These are phyloP conservation scores for Yponomeuta sedellus DNA, from an alignment of 2,888 invertebrate species.

Conservation along the genomic window DNA sequence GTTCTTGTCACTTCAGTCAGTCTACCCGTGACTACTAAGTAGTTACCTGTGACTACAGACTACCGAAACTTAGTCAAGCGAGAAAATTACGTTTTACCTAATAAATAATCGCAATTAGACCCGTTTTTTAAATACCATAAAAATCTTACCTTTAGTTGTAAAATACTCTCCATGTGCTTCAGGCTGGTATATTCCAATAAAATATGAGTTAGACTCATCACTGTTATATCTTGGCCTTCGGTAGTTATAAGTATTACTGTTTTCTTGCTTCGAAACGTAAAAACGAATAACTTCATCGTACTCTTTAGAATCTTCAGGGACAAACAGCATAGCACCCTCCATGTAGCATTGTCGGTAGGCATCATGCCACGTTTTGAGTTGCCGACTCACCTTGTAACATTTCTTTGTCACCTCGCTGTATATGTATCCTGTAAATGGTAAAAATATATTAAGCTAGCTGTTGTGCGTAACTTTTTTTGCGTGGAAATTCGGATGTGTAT, in stretches of 20 bases:
- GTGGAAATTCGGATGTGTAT: too few species aligned
- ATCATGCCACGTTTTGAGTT: not conserved
- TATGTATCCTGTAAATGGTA: not conserved
- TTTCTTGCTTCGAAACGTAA: not conserved
- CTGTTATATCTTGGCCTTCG: not conserved
- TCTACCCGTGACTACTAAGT: too few species aligned
- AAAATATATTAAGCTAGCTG: too few species aligned
- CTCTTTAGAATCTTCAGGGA: not conserved
- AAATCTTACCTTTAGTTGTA: not conserved
- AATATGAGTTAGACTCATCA: not conserved
- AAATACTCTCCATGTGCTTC: not conserved
- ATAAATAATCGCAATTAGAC: too few species aligned
- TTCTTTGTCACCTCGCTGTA: not conserved
- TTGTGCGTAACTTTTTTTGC: too few species aligned
- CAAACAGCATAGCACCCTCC: not conserved
- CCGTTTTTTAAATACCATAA: too few species aligned
- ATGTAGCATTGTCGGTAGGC: not conserved
- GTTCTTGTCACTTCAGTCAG: too few species aligned
- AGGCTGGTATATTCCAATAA: not conserved
- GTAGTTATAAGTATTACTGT: not conserved
- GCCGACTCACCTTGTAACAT: not conserved
- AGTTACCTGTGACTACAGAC: too few species aligned
- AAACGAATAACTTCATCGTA: not conserved
- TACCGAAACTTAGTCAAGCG: not conserved
- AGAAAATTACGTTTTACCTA: not conserved